These are phyloP conservation scores for Ecliptopera silaceata DNA, from an alignment of 2,888 invertebrate genomes.

Conservation along the genomic window DNA sequence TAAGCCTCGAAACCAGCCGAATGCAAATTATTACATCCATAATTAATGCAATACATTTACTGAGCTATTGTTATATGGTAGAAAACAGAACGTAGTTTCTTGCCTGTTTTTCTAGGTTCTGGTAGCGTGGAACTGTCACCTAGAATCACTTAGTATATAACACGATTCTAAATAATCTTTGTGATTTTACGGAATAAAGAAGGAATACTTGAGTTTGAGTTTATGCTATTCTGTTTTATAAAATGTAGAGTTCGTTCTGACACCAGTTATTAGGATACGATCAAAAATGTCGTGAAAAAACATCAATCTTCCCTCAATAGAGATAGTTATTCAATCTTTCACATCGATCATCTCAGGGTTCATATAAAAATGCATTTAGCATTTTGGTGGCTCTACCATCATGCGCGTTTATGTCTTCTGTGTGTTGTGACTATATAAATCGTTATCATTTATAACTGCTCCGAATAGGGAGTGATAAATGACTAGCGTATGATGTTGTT, in stretches of 20 bases:
- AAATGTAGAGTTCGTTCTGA: no score
- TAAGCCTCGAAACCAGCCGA: neutral
- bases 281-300: no score
- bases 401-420: constrained; percentile 16
- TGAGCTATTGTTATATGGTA: no score
- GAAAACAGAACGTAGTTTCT: no score
- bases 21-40: constrained; percentile 5
- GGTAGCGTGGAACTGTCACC: no score
- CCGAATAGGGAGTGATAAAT: constrained; percentile 23
- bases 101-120: no score
- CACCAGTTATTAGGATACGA: no score
- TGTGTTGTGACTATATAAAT: constrained; percentile 18
- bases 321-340: constrained; percentile 3
- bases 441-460: constrained; percentile 23
- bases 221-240: no score
- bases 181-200: no score
- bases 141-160: no score
- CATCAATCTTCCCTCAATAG: constrained; percentile 1
- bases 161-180: no score
- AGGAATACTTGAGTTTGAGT: no score
- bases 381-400: neutral
- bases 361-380: constrained; percentile 8
- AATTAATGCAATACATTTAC: neutral
- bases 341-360: constrained; percentile 5
- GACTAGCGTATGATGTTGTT: constrained; percentile 33